Conservation (phyloP, 2,113 vertebrate species). For the Pelvicachromis taeniatus region DNA sequence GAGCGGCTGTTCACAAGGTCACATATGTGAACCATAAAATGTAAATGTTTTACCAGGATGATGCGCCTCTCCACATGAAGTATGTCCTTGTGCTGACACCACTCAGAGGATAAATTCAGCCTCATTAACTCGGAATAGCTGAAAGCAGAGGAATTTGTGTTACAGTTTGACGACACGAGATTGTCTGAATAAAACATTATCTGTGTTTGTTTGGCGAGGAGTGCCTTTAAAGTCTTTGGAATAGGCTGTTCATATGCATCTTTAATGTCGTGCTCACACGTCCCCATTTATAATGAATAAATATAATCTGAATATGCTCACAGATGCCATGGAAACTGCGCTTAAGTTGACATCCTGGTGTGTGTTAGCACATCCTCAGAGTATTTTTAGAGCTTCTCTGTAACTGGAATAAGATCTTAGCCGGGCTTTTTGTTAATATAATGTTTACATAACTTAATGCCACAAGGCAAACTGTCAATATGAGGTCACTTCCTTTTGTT, state of each 20-base stretch:
- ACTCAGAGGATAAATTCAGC: slow-evolving; percentile 40
- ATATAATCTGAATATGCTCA: slow-evolving; percentile 20
- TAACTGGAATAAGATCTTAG: neutral
- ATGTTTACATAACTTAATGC: neutral
- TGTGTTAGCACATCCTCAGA: neutral
- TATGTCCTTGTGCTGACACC: slow-evolving; percentile 42
- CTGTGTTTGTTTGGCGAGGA: slow-evolving; percentile 52
- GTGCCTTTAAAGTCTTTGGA: slow-evolving; percentile 44
- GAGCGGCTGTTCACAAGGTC: neutral
- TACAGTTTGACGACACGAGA: slow-evolving; percentile 36
- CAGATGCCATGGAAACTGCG: slow-evolving; percentile 56
- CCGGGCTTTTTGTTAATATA: neutral
- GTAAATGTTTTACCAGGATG: slow-evolving; percentile 3
- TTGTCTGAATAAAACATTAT: slow-evolving; percentile 56
- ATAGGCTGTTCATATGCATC: slow-evolving; percentile 54
- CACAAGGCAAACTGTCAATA: neutral
- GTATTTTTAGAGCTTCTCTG: slow-evolving; percentile 25
- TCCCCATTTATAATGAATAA: slow-evolving; percentile 62
- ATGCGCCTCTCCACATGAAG: neutral
- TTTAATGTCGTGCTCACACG: slow-evolving; percentile 53
- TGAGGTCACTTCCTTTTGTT: neutral
- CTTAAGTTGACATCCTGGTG: slow-evolving; percentile 28
- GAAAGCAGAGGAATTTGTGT: slow-evolving; percentile 22
- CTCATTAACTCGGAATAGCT: slow-evolving; percentile 51
- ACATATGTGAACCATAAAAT: neutral